Base-by-base conservation (phyloP, 64 coral and sea anemone species). In the Anthopleura sola region DNA sequence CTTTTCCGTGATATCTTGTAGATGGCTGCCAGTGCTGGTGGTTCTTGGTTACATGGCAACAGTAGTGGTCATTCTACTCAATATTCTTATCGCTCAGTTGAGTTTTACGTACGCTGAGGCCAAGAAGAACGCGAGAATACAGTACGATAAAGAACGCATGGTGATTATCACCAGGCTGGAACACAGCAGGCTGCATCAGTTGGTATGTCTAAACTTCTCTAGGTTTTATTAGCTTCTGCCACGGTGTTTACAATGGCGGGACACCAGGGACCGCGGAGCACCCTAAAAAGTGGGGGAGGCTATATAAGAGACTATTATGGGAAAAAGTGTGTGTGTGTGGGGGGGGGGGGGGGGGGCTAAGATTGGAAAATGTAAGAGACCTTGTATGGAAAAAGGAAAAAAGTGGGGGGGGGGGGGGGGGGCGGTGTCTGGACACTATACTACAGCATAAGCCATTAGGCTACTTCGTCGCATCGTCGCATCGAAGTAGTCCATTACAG, bases 131-230 rank as follows among this genome's bases (percentile, higher is more conserved):
- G 90, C 90, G 32, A 76, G 86, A 7, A 80, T 92, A 6, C 84
- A 92, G 46, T 92, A 92, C 81, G 90, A 92, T 50, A 84, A 81
- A 66, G 84, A 91, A 14, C 58, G 90, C 66, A 91, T 91, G 90
- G 74, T 79, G n/a, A 91, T 91, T 33, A 91, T 91, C 33, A 91
- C 90, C 5, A 55, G 90, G 80, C 78, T 91, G 16, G 90, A 91
- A 57, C 85, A 86, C 60, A 91, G 90, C 90, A 91, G 84, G 44
- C 36, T 87, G 9, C 78, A 87, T 55, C 68, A 68, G 66, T 75
- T 86, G 51, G 90, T 91, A 86, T 26, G 84, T 86, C 58, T 39
- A 56, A 6, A 60, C 54, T 56, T 32, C 18, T 84, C 4, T 23
- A 39, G 36, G 16, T 26, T n/a, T 36, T 46, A 8, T 21, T 15